phyloP scores from a whole-genome alignment of 1,140 invertebrate species.

The Diorhabda carinulata region DNA sequence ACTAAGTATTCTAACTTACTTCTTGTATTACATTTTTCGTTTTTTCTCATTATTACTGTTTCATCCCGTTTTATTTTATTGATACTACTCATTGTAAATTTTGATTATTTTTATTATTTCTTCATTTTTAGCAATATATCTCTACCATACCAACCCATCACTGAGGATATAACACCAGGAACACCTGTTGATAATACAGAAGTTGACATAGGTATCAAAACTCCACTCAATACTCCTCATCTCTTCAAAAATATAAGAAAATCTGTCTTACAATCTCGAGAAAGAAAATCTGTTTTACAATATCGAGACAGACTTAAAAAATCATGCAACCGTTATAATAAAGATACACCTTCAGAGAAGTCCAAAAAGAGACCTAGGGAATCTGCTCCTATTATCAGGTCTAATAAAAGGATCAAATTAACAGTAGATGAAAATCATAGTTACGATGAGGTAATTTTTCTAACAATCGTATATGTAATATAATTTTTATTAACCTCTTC shows the following conservation, averaged over 20 bases:
- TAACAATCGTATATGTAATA: not conserved
- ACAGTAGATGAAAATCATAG: constrained; percentile 7
- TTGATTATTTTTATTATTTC: not conserved
- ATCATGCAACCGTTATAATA: not conserved
- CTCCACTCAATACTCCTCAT: constrained; percentile 28
- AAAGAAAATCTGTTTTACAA: not conserved
- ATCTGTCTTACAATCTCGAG: constrained; percentile 23
- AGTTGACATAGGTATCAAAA: constrained; percentile 26
- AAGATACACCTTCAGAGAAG: not conserved
- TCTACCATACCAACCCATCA: constrained; percentile 21
- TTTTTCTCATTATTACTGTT: too few relatives aligned
- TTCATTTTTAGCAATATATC: constrained; percentile 5
- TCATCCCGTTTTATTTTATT: too few relatives aligned
- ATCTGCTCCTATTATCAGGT: constrained; percentile 5
- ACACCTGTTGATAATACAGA: constrained; percentile 17
- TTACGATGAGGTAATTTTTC: not conserved
- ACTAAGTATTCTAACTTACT: too few relatives aligned
- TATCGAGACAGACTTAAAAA: not conserved
- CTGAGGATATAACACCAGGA: constrained; percentile 29
- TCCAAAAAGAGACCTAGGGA: constrained; percentile 10
- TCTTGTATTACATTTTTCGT: too few relatives aligned
- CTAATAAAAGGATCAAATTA: constrained; percentile 12
- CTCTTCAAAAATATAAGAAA: constrained; percentile 29
- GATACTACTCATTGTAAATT: too few relatives aligned
- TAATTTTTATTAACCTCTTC: too few relatives aligned